Evolutionary conservation across 2,797 vertebrate species (phyloP), one percentile per base, ranked within the genome.

Genomic region (Phrynocephalus forsythii): DNA sequence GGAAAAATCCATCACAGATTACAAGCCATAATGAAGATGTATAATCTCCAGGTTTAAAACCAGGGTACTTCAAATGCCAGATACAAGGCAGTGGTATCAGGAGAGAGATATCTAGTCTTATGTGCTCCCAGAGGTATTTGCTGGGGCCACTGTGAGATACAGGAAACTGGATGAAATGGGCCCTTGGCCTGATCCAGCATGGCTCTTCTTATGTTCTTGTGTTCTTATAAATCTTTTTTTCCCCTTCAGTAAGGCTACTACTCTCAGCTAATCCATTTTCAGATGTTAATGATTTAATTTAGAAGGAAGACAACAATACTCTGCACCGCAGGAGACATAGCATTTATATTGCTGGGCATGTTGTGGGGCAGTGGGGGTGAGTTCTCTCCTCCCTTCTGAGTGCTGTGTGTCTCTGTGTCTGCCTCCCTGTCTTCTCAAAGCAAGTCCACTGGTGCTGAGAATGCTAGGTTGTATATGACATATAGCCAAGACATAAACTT

Each of bases 301-400:
- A 30, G 1, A 26, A 5, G 6, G 33, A 26, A 38, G 9, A 0
- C n/a, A 2, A 22, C 71, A n/a, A 24, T 6, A 0, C n/a, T 6
- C 60, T 0, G 16, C 0, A 71, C 2, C 26, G 44, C 24, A 50
- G 28, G 75, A 44, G 71, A 84, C 4, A 10, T 52, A 60, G 77
- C 44, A 72, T 73, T 67, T 52, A 80, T 71, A 52, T 83, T 48
- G n/a, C 52, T 48, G 68, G 20, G 18, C 52, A 52, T 48, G 52
- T 16, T 72, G 33, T 60, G 9, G 38, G 38, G 38, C 3, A 67
- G 66, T n/a, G 44, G 71, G 24, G 24, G 52, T 50, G 44, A 44
- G 38, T 44, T 24, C 26, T 72, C 67, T 79, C 30, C 7, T 50
- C 75, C 83, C 60, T 66, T 85, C 26, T 63, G 50, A 63, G 4